phyloP scores from a whole-genome alignment of 2,113 vertebrate species.

The Tenebrosternarchus preto region DNA sequence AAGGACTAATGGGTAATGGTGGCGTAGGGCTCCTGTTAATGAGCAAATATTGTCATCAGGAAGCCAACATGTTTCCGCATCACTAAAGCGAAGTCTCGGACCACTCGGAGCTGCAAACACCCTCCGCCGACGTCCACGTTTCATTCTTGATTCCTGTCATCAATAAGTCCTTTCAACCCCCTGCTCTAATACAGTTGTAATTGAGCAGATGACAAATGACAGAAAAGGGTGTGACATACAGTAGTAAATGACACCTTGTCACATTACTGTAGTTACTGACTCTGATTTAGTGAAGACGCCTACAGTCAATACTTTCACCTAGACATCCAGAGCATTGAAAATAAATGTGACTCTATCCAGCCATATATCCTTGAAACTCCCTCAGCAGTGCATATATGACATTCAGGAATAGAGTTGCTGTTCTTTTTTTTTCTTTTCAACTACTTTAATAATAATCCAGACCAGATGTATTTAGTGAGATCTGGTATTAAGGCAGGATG shows the following conservation, averaged over 20 bases:
- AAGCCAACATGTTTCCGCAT: conserved; percentile 30
- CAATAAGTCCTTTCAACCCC: neutral
- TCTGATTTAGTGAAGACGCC: neutral
- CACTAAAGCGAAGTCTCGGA: conserved; percentile 31
- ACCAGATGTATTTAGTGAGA: conserved; percentile 8
- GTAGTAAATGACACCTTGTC: neutral
- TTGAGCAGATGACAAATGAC: neutral
- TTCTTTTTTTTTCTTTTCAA: neutral
- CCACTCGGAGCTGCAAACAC: neutral
- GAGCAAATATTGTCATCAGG: conserved; percentile 38
- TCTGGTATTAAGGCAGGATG: neutral
- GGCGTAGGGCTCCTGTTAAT: conserved; percentile 47
- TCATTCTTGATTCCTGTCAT: neutral
- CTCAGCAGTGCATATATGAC: neutral
- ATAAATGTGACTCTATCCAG: neutral
- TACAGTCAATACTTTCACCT: neutral
- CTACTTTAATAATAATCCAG: conserved; percentile 6
- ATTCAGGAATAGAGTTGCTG: neutral
- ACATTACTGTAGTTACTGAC: neutral
- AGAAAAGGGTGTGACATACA: neutral
- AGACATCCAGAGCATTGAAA: neutral
- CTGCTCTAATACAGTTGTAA: neutral
- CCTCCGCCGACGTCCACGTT: no score
- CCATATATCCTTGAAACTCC: neutral
- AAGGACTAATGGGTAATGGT: conserved; percentile 56